Evolutionary conservation across 2,113 vertebrate genomes (phyloP).

Genomic region (Cyanoderma ruficeps): DNA sequence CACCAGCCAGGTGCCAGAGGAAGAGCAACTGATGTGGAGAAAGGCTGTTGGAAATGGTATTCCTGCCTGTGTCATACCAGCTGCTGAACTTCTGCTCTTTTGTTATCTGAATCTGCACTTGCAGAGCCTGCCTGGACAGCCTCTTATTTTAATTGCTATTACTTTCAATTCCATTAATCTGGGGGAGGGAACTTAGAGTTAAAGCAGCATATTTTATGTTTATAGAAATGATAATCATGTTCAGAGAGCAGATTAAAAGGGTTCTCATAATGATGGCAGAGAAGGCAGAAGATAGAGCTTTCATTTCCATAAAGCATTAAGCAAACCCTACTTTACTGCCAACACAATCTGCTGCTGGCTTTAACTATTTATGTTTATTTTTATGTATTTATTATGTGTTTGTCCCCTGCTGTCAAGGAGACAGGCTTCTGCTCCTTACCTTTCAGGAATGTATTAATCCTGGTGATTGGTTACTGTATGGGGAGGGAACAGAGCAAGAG

Average conservation of each 20-base stretch:
- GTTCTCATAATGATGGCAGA: slow-evolving; percentile 42
- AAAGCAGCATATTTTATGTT: slow-evolving; percentile 44
- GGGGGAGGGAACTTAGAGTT: neutral
- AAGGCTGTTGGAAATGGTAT: neutral
- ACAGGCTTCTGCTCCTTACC: slow-evolving; percentile 51
- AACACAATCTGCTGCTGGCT: slow-evolving; percentile 60
- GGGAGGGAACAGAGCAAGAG: neutral
- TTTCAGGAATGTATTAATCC: slow-evolving; percentile 60
- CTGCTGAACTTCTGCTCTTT: slow-evolving; percentile 3
- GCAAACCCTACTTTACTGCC: slow-evolving; percentile 57
- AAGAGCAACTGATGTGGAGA: neutral
- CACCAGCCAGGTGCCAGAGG: neutral
- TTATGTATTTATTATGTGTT: slow-evolving; percentile 48
- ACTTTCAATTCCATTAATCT: slow-evolving; percentile 40
- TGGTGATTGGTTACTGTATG: slow-evolving; percentile 30
- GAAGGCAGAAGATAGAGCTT: slow-evolving; percentile 63
- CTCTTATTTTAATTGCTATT: slow-evolving; percentile 46
- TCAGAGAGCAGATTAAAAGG: slow-evolving; percentile 59
- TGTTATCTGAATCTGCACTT: neutral
- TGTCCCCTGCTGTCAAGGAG: slow-evolving; percentile 49
- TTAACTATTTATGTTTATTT: slow-evolving; percentile 70
- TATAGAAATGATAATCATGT: slow-evolving; percentile 41
- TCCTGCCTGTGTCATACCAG: neutral
- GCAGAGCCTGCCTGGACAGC: neutral
- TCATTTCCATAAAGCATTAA: slow-evolving; percentile 61